A percentile compares a stretch with the other conserved stretches of the same genome.
These are phyloP conservation scores for Lacerta bilineata DNA, from an alignment of 2,797 vertebrate species.

Conservation along the genomic window DNA sequence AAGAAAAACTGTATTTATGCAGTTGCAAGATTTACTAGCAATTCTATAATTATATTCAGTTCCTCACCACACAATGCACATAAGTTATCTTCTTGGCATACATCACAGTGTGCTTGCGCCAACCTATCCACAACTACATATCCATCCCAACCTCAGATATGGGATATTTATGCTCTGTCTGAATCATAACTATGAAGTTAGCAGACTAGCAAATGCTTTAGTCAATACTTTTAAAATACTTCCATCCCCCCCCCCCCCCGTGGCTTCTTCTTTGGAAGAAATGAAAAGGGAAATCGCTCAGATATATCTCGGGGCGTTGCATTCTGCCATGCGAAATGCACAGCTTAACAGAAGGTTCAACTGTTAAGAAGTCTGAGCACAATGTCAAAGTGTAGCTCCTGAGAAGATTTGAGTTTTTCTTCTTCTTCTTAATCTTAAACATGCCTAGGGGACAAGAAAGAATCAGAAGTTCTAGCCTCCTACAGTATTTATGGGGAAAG, in stretches of 20 bases:
- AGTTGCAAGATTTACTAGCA: not conserved
- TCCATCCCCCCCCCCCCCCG: slow-evolving; percentile 14
- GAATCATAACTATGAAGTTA: slow-evolving; percentile 37
- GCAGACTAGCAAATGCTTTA: slow-evolving; percentile 47
- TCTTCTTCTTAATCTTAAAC: slow-evolving; percentile 45
- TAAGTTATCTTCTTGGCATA: not conserved
- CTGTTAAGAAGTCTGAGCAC: slow-evolving; percentile 35
- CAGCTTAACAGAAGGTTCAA: too few species aligned
- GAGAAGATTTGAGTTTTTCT: slow-evolving; percentile 9
- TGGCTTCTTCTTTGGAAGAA: not conserved
- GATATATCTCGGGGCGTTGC: slow-evolving; percentile 44
- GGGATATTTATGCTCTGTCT: slow-evolving; percentile 30
- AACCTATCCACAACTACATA: slow-evolving; percentile 19
- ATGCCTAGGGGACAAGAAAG: slow-evolving; percentile 39
- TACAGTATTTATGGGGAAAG: slow-evolving; percentile 45
- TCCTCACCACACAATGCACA: not conserved
- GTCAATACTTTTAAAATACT: slow-evolving; percentile 36
- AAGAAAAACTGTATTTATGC: not conserved
- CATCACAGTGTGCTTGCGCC: not conserved
- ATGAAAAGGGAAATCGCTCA: slow-evolving; percentile 1
- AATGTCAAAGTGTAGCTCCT: slow-evolving; percentile 35
- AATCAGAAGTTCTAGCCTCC: slow-evolving; percentile 33
- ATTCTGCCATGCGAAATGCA: slow-evolving; percentile 39
- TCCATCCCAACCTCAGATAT: slow-evolving; percentile 7
- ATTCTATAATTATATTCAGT: not conserved